These are phyloP conservation scores for Ctenopoma multispine DNA, from an alignment of 2,797 vertebrate genomes.

Conservation along the genomic window DNA sequence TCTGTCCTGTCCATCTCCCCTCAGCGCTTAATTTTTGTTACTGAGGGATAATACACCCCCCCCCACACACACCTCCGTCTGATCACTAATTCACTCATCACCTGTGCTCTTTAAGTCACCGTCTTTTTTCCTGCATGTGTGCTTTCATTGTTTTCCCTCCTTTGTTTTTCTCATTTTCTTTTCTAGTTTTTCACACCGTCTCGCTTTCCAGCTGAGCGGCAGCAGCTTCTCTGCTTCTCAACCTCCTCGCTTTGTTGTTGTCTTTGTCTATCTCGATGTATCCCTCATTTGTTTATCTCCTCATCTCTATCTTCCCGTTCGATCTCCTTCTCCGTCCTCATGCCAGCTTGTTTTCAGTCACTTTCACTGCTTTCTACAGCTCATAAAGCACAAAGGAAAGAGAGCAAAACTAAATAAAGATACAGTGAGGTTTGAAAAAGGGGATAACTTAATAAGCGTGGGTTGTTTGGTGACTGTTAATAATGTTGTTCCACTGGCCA, in stretches of 20 bases:
- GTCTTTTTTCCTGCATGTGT: constrained; percentile 28
- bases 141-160: constrained; percentile 28
- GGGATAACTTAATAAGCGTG: constrained; percentile 48
- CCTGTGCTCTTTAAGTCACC: neutral
- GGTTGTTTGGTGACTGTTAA: constrained; percentile 45
- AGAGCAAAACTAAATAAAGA: constrained; percentile 45
- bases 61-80: constrained; percentile 12
- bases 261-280: constrained; percentile 63
- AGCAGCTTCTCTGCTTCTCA: constrained; percentile 18
- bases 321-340: constrained; percentile 24
- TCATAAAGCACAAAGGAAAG: constrained; percentile 57
- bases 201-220: constrained; percentile 51
- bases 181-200: constrained; percentile 14
- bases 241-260: constrained; percentile 36
- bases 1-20: constrained; percentile 3
- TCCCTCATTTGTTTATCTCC: constrained; percentile 64
- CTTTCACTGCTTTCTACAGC: constrained; percentile 66
- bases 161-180: constrained; percentile 62
- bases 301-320: constrained; percentile 60
- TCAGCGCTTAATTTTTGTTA: constrained; percentile 28
- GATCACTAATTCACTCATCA: constrained; percentile 31
- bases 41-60: constrained; percentile 18
- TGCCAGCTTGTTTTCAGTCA: neutral
- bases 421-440: constrained; percentile 40
- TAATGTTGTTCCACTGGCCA: constrained; percentile 14